Evolutionary conservation across 2,113 vertebrate species (phyloP).

Genomic region (Rafetus swinhoei): DNA sequence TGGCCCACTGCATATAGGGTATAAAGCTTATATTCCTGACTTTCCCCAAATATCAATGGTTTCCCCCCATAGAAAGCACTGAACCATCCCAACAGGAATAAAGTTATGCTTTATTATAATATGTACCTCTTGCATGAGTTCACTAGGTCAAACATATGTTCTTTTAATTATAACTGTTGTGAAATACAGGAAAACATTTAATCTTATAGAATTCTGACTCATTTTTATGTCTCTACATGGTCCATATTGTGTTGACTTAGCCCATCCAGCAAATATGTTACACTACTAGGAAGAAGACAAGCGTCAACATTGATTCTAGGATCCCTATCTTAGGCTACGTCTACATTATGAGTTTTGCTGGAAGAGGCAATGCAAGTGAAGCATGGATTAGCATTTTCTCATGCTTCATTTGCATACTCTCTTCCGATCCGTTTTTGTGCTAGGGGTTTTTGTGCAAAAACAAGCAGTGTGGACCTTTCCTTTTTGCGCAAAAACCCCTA

Average conservation of each 20-base stretch:
- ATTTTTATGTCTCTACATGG: not conserved
- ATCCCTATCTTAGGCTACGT: not conserved
- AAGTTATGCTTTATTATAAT: not conserved
- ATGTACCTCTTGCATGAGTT: not conserved
- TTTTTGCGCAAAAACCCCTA: too few relatives aligned
- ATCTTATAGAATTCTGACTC: not conserved
- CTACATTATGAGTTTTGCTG: too few relatives aligned
- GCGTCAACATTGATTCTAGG: fast-evolving
- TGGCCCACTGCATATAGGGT: not conserved
- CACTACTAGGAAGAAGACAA: not conserved
- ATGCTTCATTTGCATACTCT: too few relatives aligned
- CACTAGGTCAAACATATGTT: fast-evolving
- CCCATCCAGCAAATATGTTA: not conserved
- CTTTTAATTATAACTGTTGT: fast-evolving
- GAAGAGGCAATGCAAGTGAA: too few relatives aligned
- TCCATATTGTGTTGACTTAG: not conserved
- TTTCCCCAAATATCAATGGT: not conserved
- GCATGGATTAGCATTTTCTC: too few relatives aligned
- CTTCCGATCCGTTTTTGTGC: too few relatives aligned
- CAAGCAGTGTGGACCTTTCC: too few relatives aligned
- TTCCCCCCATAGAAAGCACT: not conserved
- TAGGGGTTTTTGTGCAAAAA: too few relatives aligned
- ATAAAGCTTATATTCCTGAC: not conserved
- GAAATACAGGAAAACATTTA: not conserved
- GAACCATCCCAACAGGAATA: not conserved